Evolutionary conservation across 2,797 vertebrate genomes (phyloP), one percentile per base, ranked within the genome.

Genomic region (Ctenosaura bakeri): DNA sequence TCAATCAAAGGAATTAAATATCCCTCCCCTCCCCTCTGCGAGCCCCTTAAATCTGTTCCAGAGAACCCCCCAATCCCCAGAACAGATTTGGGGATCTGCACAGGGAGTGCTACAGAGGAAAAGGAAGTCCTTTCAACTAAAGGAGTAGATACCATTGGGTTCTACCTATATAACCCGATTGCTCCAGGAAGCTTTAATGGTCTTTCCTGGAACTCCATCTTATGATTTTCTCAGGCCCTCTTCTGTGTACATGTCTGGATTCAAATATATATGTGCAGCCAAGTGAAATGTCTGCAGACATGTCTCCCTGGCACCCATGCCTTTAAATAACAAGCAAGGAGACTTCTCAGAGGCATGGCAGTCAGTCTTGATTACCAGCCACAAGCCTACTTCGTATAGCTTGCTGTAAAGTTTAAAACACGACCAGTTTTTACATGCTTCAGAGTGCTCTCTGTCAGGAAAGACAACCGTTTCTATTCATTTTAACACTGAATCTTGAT

Each of bases 401-500:
- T 92, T 95, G 91, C 89, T 94, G 90, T 95, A 94, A 97, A 95
- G 89, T 96, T 97, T 97, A 95, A 97, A 96, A 94, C 89, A 95
- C 86, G 90, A 96, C 95, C 84, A 95, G 95, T 95, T 97, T 97
- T 97, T 97, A 94, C 97, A 95, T 91, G 94, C 91, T 95, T 95
- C 91, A 92, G 96, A 96, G 94, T 95, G 91, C 88, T 96, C 96
- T 88, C 97, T 96, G 95, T 95, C 95, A 97, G 97, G 96, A 85
- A 97, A 94, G 95, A 97, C 94, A 97, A 96, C 93, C 89, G 96
- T 96, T 95, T 96, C 98, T 98, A 74, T 97, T 96, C 62, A 96
- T 97, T 96, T 90, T 84, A 94, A 62, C 87, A 89, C 66, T 88
- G 94, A 92, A 85, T 94, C 90, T 93, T 96, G 74, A 88, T 96